Percentiles rank a stretch among this genome's conserved stretches.
Conservation (phyloP, 2,113 vertebrate genomes). For the Silurus meridionalis region DNA sequence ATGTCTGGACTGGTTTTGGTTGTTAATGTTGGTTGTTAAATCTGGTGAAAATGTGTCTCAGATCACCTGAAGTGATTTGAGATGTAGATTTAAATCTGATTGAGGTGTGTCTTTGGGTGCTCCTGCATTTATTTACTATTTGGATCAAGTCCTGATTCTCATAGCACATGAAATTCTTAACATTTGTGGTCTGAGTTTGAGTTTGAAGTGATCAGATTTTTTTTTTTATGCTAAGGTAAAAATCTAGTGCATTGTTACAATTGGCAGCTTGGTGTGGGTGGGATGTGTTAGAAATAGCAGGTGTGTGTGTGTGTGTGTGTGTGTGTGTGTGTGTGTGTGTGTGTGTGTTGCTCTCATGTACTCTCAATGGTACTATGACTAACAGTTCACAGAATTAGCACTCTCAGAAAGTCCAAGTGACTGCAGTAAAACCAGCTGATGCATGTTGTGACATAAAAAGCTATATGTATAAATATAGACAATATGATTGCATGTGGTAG, state of each 20-base stretch:
- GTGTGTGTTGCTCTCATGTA: neutral
- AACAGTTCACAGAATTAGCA: slow-evolving; percentile 35
- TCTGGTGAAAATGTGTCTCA: neutral
- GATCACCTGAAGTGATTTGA: neutral
- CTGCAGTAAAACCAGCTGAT: neutral
- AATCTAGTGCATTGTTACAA: slow-evolving; percentile 19
- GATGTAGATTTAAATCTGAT: neutral
- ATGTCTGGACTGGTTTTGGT: neutral
- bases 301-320: slow-evolving; percentile 29
- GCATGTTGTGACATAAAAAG: slow-evolving; percentile 12
- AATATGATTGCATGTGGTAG: neutral
- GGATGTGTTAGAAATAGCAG: slow-evolving; percentile 40
- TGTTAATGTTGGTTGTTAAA: neutral
- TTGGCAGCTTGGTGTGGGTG: slow-evolving; percentile 28
- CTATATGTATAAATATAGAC: neutral
- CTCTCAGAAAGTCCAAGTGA: neutral
- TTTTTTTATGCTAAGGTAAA: slow-evolving; percentile 13
- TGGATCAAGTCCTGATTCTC: neutral
- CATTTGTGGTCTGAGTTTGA: neutral
- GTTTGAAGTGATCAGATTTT: neutral
- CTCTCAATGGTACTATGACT: slow-evolving; percentile 35
- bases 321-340: slow-evolving; percentile 6
- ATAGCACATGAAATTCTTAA: neutral
- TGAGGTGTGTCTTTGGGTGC: neutral
- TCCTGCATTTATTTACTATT: neutral